Conservation (phyloP, 2,888 invertebrate genomes). For the Ochropleura plecta region DNA sequence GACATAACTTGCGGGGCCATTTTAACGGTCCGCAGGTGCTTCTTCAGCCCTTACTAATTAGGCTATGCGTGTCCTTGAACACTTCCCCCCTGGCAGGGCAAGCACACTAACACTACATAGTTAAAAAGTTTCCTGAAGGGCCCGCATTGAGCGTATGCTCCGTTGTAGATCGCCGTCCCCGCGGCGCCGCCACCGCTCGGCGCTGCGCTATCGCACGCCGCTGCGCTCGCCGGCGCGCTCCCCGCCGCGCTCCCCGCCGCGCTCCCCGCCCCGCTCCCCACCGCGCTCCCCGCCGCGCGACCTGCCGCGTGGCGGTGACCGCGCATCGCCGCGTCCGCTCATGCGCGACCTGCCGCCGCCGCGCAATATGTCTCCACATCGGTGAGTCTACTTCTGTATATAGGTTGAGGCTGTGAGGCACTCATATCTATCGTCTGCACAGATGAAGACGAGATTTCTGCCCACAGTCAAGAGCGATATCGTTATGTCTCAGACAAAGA, state of each 20-base stretch:
- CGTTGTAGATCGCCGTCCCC: conserved; percentile 84
- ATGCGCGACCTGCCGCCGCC: conserved; percentile 62
- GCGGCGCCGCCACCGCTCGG: conserved; percentile 88
- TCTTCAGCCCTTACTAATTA: not conserved
- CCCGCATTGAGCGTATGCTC: not conserved
- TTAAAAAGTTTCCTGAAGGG: not conserved
- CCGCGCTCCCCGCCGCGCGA: conserved; percentile 70
- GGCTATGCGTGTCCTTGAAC: not conserved
- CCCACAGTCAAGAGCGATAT: not conserved
- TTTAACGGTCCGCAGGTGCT: not conserved
- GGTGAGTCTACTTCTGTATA: conserved; percentile 68
- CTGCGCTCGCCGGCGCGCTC: conserved; percentile 71
- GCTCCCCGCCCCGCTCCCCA: conserved; percentile 72
- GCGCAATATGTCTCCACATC: conserved; percentile 80
- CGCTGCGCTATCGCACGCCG: conserved; percentile 73
- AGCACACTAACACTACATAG: not conserved
- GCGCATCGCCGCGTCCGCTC: conserved; percentile 74
- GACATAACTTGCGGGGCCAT: not conserved
- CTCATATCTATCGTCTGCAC: not conserved
- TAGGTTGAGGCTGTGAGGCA: not conserved
- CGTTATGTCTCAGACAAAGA: not conserved
- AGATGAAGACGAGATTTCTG: not conserved
- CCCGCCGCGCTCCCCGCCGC: conserved; percentile 76
- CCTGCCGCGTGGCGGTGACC: conserved; percentile 62
- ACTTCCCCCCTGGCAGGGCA: not conserved